These are phyloP conservation scores for Rhinoraja longicauda DNA, from an alignment of 2,797 vertebrate genomes.

Conservation along the genomic window DNA sequence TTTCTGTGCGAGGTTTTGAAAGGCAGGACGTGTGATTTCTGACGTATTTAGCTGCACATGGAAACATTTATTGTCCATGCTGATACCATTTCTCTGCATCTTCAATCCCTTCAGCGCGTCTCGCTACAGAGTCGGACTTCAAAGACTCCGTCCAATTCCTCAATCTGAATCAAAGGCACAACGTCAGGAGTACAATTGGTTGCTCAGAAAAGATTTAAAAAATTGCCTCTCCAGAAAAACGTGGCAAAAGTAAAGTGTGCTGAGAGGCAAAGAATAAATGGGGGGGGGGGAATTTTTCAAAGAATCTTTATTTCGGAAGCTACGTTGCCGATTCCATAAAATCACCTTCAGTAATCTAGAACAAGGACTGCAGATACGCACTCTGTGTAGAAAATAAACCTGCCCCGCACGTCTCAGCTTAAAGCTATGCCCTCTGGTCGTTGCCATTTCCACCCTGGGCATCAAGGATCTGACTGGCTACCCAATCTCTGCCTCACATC, in stretches of 20 bases:
- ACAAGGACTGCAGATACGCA: too few relatives aligned
- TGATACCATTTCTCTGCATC: background rate
- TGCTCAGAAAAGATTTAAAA: background rate
- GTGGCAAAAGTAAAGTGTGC: background rate
- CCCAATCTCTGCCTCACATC: too few relatives aligned
- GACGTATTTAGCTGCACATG: background rate
- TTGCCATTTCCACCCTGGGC: too few relatives aligned
- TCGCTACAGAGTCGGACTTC: background rate
- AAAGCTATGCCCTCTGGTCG: too few relatives aligned
- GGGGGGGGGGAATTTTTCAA: background rate
- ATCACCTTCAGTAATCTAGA: too few relatives aligned
- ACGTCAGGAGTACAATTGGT: background rate
- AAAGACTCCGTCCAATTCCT: background rate
- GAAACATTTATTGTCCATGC: background rate
- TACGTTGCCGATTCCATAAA: too few relatives aligned
- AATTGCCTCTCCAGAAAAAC: background rate
- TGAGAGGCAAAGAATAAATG: background rate
- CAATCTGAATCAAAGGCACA: background rate
- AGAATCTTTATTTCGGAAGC: too few relatives aligned
- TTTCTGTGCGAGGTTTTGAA: background rate
- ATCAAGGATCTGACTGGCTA: too few relatives aligned
- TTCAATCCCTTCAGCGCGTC: background rate
- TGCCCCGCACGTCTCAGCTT: too few relatives aligned
- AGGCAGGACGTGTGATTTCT: background rate
- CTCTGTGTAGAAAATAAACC: background rate